Conservation (phyloP, 2,113 vertebrate species). For the Indicator maculatus region DNA sequence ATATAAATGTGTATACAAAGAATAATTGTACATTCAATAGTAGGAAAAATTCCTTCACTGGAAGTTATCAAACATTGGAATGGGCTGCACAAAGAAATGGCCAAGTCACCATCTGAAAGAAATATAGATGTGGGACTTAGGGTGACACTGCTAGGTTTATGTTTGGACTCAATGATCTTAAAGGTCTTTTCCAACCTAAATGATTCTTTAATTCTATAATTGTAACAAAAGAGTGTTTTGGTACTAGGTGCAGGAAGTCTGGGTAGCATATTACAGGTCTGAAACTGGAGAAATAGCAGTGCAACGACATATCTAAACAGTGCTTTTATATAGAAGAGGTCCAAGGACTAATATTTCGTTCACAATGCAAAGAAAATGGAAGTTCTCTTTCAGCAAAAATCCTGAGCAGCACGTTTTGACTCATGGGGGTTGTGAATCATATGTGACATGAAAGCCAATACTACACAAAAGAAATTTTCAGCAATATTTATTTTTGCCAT, state of each 20-base stretch:
- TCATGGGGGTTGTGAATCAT: neutral
- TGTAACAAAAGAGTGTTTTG: neutral
- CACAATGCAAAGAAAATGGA: conserved; percentile 25
- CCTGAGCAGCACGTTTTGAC: neutral
- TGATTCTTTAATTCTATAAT: neutral
- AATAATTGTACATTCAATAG: neutral
- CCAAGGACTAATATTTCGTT: conserved; percentile 23
- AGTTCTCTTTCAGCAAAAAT: conserved; percentile 6
- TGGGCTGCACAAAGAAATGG: neutral
- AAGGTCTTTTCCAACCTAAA: neutral
- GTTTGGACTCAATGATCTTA: neutral
- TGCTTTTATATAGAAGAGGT: neutral
- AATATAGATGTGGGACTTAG: neutral
- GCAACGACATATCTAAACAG: neutral
- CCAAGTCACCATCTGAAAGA: neutral
- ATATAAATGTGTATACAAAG: neutral
- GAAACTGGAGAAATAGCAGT: neutral
- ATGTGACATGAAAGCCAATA: conserved; percentile 13
- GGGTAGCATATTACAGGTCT: neutral
- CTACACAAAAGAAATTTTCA: neutral
- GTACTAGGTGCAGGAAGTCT: neutral
- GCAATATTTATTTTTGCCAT: conserved; percentile 22
- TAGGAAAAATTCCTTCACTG: neutral
- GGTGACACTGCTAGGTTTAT: neutral
- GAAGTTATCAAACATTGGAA: neutral